Conservation (phyloP, 2,113 vertebrate genomes). For the Halcyon senegalensis region DNA sequence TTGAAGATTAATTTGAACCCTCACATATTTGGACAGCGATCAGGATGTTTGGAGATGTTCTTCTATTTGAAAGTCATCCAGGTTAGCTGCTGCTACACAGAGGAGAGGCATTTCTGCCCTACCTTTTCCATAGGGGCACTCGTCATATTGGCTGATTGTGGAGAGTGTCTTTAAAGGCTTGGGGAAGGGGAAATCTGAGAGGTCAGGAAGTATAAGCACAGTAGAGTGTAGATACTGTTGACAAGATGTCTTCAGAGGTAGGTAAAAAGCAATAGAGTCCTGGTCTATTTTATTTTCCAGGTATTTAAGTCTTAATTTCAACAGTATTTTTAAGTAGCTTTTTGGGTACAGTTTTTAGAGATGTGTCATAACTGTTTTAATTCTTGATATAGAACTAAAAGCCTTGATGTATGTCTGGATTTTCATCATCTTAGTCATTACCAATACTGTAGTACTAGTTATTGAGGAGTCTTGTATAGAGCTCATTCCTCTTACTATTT, state of each 20-base stretch:
- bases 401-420: not conserved
- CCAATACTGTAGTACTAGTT: slow-evolving; percentile 14
- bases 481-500: slow-evolving; percentile 2
- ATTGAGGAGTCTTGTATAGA: not conserved
- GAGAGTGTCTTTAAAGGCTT: not conserved
- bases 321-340: not conserved
- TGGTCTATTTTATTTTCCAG: not conserved
- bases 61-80: not conserved
- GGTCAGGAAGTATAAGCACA: not conserved
- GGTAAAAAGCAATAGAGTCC: not conserved
- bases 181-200: not conserved
- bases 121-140: not conserved
- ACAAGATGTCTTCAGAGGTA: not conserved
- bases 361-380: not conserved
- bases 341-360: not conserved
- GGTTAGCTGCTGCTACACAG: rapidly evolving
- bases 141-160: not conserved
- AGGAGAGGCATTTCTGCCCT: not conserved
- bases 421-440: slow-evolving; percentile 33
- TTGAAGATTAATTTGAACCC: not conserved
- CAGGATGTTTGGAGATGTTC: rapidly evolving
- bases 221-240: not conserved
- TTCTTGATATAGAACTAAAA: not conserved
- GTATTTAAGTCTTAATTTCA: not conserved
- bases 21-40: not conserved